Base-by-base conservation (phyloP, 2,888 invertebrate genomes). In the Volucella bombylans region DNA sequence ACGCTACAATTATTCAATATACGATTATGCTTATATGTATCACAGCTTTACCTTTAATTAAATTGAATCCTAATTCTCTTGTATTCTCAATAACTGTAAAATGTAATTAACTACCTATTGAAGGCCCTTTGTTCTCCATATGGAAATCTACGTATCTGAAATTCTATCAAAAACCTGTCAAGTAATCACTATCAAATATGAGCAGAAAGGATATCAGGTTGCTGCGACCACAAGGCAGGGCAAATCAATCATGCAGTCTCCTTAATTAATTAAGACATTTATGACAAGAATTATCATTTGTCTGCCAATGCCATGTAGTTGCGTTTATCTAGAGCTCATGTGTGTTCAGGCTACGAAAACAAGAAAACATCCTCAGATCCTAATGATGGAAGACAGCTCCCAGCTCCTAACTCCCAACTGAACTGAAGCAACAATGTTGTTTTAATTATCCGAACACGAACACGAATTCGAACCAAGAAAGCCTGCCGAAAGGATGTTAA, bases 231-330 rank as follows among this genome's bases (percentile, higher is more conserved):
- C 47, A 67, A 54, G 14, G 38, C 62, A 31, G 69, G 74, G 71
- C 69, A 80, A 80, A 83, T 85, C 81, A 85, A 81, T 85, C 81
- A 76, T 81, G 72, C 72, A 62, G 72, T 41, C 71, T 76, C 61
- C 81, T 81, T 81, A 85, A 85, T 85, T 85, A 81, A 81, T 85
- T 77, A 81, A 81, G 85, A 85, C 85, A 77, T 81, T 85, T 81
- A 85, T 85, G 81, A 85, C 72, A 76, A 81, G 81, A 76, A 77
- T 76, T 77, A 85, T 81, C 76, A 81, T 85, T 81, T 67, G 62
- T 77, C 76, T 77, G 81, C 68, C 76, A 72, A 80, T 71, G 69
- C 67, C 67, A 67, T 68, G 81, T 59, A 47, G 64, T 76, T 62
- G 68, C 64, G 31, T 54, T 45, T n/a, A 54, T 38, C 12, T 43